A percentile compares a stretch with the other conserved stretches of the same genome.
Conservation (phyloP, 2,113 vertebrate genomes). For the Megaleporinus macrocephalus region DNA sequence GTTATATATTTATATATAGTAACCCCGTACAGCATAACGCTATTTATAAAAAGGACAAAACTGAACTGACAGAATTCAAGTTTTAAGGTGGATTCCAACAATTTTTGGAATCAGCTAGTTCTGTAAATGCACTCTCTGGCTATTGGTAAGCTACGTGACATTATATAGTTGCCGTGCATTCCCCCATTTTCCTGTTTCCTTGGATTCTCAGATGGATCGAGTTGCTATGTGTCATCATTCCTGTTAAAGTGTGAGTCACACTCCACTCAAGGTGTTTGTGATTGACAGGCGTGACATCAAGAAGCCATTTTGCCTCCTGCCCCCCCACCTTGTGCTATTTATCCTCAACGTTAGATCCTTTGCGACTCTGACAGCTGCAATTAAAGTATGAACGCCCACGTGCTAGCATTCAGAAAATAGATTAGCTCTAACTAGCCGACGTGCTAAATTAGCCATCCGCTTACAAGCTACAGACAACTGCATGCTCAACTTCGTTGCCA, state of each 20-base stretch:
- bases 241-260: constrained; percentile 3
- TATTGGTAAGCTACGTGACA: neutral
- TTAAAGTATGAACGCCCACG: constrained; percentile 15
- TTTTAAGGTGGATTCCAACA: neutral
- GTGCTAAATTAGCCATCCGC: neutral
- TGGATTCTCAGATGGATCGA: too few relatives aligned
- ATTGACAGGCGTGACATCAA: neutral
- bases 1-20: too few relatives aligned
- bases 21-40: too few relatives aligned
- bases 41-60: neutral
- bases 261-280: neutral
- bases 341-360: neutral
- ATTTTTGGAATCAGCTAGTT: neutral
- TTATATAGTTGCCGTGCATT: neutral
- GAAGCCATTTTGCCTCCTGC: constrained; percentile 30
- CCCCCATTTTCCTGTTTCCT: neutral
- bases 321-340: neutral
- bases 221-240: constrained; percentile 4
- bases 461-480: neutral
- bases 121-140: neutral
- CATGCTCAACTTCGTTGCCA: neutral
- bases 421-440: neutral
- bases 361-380: constrained; percentile 8
- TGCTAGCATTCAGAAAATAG: neutral
- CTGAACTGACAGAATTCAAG: neutral